Evolutionary conservation across 1,140 invertebrate genomes (phyloP), one percentile per base, ranked within the genome.

Genomic region (Nasonia giraulti): DNA sequence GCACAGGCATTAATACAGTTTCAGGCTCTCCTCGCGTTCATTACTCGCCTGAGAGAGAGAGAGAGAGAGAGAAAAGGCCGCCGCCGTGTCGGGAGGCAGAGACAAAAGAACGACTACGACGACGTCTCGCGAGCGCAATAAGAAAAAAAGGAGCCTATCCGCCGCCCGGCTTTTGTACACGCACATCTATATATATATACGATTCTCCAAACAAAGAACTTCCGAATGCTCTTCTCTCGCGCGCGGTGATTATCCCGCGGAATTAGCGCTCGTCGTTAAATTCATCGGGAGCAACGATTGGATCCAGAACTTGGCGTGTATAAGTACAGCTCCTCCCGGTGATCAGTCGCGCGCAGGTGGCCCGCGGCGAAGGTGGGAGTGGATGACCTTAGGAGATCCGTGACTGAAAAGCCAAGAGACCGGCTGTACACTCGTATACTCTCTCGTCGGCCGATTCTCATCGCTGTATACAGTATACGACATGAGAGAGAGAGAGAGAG

Each of bases 401-500:
- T 89, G 88, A 90, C 87, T 89, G 83, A 88, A 86, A 87, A 89
- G 27, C 71, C 81, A 88, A 75, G 82, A 68, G 62, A 47, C 40
- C 80, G 5, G 2, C 20, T 37, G 50, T 23, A 27, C 55, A 23
- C 71, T 8, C n/a, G 5, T 37, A 37, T 62, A n/a, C 37, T 40
- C 37, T 40, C 17, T 23, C 47, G 12, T 20, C 27, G n/a, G 23
- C 17, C 55, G 55, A 62, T n/a, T 62, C 17, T 62, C 20, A 0
- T 62, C 55, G 55, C 55, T 62, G 17, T 62, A 50, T 50, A 55
- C 10, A 12, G 14, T 50, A 17, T 55, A 55, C 50, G 12, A 17
- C 17, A 55, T 14, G 50, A 17, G 2, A 55, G 14, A 55, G n/a
- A n/a, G n/a, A n/a, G n/a, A n/a, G n/a, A n/a, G n/a, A n/a, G n/a